These are phyloP conservation scores for Cephalotes varians DNA, from an alignment of 2,888 invertebrate species.

Conservation along the genomic window DNA sequence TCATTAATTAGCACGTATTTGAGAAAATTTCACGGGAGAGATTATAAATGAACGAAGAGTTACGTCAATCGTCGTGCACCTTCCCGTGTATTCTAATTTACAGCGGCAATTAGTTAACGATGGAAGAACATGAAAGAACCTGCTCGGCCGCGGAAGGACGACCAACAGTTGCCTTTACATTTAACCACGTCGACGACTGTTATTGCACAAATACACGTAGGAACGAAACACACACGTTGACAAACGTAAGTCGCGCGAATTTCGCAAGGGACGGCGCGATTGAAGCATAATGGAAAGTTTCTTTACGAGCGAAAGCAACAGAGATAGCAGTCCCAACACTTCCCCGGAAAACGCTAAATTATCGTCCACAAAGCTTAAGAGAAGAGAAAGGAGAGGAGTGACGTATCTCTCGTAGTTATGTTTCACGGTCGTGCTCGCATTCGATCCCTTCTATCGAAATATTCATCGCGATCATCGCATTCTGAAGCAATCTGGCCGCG, in stretches of 20 bases:
- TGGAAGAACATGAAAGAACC: constrained; percentile 62
- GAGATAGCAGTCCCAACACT: background rate
- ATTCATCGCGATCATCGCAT: constrained; percentile 5
- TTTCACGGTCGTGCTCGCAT: background rate
- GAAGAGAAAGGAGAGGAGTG: background rate
- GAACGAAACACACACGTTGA: background rate
- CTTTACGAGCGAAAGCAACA: constrained; percentile 9
- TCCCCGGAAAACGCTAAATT: background rate
- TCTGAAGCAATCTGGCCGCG: background rate
- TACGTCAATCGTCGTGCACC: constrained; percentile 54
- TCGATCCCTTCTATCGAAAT: background rate
- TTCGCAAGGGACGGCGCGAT: constrained; percentile 12
- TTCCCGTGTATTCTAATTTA: constrained; percentile 63
- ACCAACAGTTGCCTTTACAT: constrained; percentile 14
- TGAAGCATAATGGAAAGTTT: constrained; percentile 18
- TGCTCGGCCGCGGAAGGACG: constrained; percentile 21
- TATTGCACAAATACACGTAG: constrained; percentile 16
- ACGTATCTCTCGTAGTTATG: background rate
- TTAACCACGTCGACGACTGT: constrained; percentile 31
- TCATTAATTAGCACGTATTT: constrained; percentile 73
- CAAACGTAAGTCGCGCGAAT: background rate
- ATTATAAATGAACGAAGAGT: constrained; percentile 69
- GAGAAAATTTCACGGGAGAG: constrained; percentile 71
- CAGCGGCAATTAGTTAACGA: constrained; percentile 69
- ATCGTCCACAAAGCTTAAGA: background rate